A percentile compares a stretch with the other conserved stretches of the same genome.
These are phyloP conservation scores for Ageneiosus marmoratus DNA, from an alignment of 2,113 vertebrate species.

Conservation along the genomic window DNA sequence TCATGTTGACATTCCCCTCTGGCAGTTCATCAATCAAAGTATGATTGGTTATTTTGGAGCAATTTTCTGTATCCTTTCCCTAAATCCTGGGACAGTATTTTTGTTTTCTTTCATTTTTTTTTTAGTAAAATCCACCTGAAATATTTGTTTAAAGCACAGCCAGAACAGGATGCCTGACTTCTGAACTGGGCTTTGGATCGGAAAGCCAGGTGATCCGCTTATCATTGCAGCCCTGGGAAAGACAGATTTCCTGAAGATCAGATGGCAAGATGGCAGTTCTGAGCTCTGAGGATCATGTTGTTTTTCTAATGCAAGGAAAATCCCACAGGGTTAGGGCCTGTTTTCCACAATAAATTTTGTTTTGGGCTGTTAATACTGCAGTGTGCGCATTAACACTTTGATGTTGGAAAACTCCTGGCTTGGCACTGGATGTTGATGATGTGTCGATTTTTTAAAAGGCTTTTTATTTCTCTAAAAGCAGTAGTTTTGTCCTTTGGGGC, in stretches of 20 bases:
- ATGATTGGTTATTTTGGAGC: constrained; percentile 60
- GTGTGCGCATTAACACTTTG: constrained; percentile 5
- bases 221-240: constrained; percentile 31
- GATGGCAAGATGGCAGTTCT: constrained; percentile 30
- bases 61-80: constrained; percentile 54
- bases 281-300: constrained; percentile 14
- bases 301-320: constrained; percentile 25
- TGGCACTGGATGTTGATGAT: neutral
- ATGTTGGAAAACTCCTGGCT: constrained; percentile 4
- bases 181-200: constrained; percentile 33
- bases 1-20: constrained; percentile 38
- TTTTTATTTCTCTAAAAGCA: neutral
- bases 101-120: neutral
- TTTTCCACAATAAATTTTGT: constrained; percentile 25
- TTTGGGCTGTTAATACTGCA: neutral
- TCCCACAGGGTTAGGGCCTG: constrained; percentile 9
- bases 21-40: constrained; percentile 62
- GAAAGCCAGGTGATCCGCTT: constrained; percentile 47
- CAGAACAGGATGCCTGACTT: constrained; percentile 41
- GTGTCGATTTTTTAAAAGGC: neutral
- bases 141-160: constrained; percentile 53
- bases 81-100: constrained; percentile 39
- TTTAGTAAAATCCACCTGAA: constrained; percentile 53
- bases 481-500: neutral
- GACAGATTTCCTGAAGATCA: constrained; percentile 38